These are phyloP conservation scores for Tretioscincus oriximinensis DNA, from an alignment of 2,113 vertebrate species.

Conservation along the genomic window DNA sequence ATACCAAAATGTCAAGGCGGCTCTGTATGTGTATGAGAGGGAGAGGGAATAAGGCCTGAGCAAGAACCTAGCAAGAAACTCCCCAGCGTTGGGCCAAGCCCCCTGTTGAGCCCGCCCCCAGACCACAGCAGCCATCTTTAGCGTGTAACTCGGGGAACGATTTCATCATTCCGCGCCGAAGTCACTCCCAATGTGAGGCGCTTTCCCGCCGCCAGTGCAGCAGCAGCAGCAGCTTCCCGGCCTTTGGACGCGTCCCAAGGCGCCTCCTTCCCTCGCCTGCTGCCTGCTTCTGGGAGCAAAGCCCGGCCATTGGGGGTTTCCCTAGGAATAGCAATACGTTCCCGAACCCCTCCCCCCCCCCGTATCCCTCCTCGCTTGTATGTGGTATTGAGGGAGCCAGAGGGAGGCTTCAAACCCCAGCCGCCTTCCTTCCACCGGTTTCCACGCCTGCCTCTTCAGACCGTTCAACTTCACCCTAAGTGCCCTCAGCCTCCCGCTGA, in stretches of 20 bases:
- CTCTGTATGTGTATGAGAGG: constrained; percentile 11
- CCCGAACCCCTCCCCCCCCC: neutral
- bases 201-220: constrained; percentile 26
- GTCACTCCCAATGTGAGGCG: constrained; percentile 38
- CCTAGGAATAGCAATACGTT: neutral
- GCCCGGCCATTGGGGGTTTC: neutral
- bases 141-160: constrained; percentile 33
- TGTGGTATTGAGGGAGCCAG: no score
- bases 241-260: constrained; percentile 2
- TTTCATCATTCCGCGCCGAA: constrained; percentile 61
- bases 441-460: no score
- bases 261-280: accelerated
- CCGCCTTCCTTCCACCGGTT: no score
- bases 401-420: neutral
- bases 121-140: constrained; percentile 70
- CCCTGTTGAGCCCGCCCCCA: constrained; percentile 57
- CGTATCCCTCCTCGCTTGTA: neutral
- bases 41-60: constrained; percentile 26
- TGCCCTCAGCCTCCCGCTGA: no score
- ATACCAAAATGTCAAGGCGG: constrained; percentile 14
- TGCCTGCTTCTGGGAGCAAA: neutral
- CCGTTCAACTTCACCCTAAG: no score
- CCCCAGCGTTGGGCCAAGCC: constrained; percentile 41
- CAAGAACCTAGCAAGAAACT: constrained; percentile 71
- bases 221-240: neutral